Evolutionary conservation across 2,113 vertebrate genomes (phyloP).

Genomic region (Ivindomyrus marchei): DNA sequence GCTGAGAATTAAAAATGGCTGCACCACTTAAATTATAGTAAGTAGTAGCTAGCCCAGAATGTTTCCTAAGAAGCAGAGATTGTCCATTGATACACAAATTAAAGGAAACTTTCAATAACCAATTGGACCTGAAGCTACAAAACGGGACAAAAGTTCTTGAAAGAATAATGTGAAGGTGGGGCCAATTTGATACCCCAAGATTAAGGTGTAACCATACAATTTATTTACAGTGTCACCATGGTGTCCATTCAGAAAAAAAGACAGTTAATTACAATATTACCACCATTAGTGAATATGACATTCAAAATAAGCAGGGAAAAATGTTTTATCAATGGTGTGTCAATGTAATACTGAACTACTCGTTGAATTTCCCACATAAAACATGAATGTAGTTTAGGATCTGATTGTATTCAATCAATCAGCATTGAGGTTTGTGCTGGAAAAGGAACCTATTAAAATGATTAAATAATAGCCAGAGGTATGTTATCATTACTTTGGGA

Average conservation of each 20-base stretch:
- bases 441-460: conserved; percentile 12
- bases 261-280: neutral
- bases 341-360: neutral
- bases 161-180: neutral
- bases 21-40: neutral
- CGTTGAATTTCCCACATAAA: neutral
- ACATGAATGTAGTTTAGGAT: conserved; percentile 6
- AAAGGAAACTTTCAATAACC: neutral
- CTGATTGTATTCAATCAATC: conserved; percentile 4
- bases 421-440: neutral
- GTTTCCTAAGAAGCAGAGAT: neutral
- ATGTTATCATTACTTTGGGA: conserved; percentile 8
- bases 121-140: neutral
- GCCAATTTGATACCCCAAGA: neutral
- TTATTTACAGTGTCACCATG: neutral
- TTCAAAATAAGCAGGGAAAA: neutral
- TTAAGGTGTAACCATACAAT: neutral
- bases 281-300: neutral
- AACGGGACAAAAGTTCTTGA: neutral
- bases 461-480: conserved; percentile 13
- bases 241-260: neutral
- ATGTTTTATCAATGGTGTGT: neutral
- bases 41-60: neutral
- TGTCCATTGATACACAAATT: neutral
- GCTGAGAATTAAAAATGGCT: neutral